Percentiles rank a stretch among this genome's conserved stretches.
Evolutionary conservation across 37 sponge, comb jelly and placozoan species (phyloP).

Genomic region (Agelas oroides): DNA sequence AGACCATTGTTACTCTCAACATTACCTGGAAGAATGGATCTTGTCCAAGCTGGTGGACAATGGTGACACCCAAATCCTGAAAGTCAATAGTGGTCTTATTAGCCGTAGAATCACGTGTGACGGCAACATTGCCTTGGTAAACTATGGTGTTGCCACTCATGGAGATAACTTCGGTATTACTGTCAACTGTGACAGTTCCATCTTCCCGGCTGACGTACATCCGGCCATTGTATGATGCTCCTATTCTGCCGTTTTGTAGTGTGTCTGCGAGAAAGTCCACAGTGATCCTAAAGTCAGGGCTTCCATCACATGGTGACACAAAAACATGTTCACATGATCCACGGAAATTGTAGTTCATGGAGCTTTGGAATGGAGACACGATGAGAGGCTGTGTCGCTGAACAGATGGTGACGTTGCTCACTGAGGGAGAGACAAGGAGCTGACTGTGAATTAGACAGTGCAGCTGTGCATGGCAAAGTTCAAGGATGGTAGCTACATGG

Average conservation of each 20-base stretch:
- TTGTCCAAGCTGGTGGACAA: neutral
- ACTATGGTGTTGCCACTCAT: too few species aligned
- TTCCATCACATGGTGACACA: conserved; percentile 22
- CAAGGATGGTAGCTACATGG: too few species aligned
- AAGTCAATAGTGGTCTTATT: neutral
- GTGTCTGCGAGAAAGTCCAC: conserved; percentile 42
- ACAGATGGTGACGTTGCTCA: conserved; percentile 10
- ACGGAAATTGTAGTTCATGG: conserved; percentile 27
- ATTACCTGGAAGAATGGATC: too few species aligned
- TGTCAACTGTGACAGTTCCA: neutral
- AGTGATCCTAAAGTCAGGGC: conserved; percentile 23
- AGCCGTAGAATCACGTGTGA: neutral
- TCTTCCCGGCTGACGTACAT: conserved; percentile 29
- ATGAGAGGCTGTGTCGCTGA: conserved; percentile 16
- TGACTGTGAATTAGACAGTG: too few species aligned
- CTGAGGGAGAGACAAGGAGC: too few species aligned
- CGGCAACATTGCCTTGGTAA: neutral
- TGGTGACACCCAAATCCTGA: neutral
- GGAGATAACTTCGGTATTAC: too few species aligned
- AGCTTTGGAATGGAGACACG: conserved; percentile 10
- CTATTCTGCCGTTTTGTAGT: conserved; percentile 45
- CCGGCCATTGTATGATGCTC: neutral
- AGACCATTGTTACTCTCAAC: too few species aligned
- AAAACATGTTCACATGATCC: conserved; percentile 57
- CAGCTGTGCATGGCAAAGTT: too few species aligned